phyloP scores from a whole-genome alignment of 2,888 invertebrate species.

The Nebria brevicollis region DNA sequence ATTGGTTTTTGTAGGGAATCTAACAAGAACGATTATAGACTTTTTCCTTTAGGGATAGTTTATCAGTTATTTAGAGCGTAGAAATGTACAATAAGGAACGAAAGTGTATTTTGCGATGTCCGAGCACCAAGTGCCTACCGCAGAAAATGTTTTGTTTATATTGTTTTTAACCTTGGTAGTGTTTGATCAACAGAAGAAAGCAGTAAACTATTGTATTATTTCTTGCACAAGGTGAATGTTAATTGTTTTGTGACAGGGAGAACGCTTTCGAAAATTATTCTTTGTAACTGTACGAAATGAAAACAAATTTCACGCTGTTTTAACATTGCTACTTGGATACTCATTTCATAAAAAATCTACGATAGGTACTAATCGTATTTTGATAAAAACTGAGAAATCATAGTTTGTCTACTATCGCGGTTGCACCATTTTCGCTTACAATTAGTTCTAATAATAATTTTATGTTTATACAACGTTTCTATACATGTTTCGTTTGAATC shows the following conservation, averaged over 20 bases:
- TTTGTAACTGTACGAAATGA: conserved; percentile 10
- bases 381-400: neutral
- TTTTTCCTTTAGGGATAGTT: neutral
- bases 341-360: neutral
- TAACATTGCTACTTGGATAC: conserved; percentile 2
- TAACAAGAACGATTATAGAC: neutral
- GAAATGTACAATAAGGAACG: conserved; percentile 27
- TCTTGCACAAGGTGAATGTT: conserved; percentile 45
- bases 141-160: conserved; percentile 31
- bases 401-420: too few species aligned
- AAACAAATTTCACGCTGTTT: conserved; percentile 23
- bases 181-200: conserved; percentile 39
- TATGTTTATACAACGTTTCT: too few species aligned
- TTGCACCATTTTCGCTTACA: too few species aligned
- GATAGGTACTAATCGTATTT: neutral
- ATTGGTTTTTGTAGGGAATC: neutral
- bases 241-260: conserved; percentile 33
- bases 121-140: conserved; percentile 9
- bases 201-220: conserved; percentile 34
- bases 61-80: neutral
- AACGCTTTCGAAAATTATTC: conserved; percentile 42
- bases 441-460: too few species aligned
- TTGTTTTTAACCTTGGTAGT: conserved; percentile 40
- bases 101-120: conserved; percentile 16
- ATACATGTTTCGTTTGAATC: too few species aligned